phyloP scores from a whole-genome alignment of 1,140 invertebrate genomes.

The Musca vetustissima region DNA sequence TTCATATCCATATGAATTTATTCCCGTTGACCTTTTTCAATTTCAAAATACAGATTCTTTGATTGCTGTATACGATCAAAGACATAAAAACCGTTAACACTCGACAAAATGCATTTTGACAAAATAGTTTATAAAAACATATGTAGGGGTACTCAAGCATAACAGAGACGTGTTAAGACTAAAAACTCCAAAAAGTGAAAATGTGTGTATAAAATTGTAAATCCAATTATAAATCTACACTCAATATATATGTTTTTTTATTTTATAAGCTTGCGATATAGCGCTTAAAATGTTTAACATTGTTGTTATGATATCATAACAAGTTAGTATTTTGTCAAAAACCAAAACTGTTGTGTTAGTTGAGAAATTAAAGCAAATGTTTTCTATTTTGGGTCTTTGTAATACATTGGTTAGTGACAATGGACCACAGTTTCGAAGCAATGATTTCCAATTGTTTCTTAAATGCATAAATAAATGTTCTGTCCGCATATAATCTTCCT shows the following conservation, averaged over 20 bases:
- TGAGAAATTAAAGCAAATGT: conserved; percentile 2
- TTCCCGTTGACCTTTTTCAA: conserved; percentile 19
- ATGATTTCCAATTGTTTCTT: conserved; percentile 9
- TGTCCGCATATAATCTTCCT: conserved; percentile 9
- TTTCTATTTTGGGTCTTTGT: conserved; percentile 10
- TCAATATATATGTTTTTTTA: too few species aligned
- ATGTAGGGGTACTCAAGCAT: too few species aligned
- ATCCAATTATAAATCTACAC: too few species aligned
- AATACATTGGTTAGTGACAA: conserved; percentile 9
- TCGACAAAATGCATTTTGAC: too few species aligned
- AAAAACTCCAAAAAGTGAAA: too few species aligned
- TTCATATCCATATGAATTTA: neutral
- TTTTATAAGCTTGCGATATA: too few species aligned
- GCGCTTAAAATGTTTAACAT: too few species aligned
- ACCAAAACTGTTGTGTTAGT: neutral
- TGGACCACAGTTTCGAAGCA: conserved; percentile 8
- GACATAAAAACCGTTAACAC: too few species aligned
- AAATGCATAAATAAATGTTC: neutral
- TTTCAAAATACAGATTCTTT: conserved; percentile 17
- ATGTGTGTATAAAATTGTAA: too few species aligned
- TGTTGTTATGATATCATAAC: too few species aligned
- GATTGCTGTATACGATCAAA: conserved; percentile 4
- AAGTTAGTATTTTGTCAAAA: neutral
- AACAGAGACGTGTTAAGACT: too few species aligned
- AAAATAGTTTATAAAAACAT: too few species aligned